Evolutionary conservation across 64 coral and sea anemone genomes (phyloP).

Genomic region (Porites lutea): DNA sequence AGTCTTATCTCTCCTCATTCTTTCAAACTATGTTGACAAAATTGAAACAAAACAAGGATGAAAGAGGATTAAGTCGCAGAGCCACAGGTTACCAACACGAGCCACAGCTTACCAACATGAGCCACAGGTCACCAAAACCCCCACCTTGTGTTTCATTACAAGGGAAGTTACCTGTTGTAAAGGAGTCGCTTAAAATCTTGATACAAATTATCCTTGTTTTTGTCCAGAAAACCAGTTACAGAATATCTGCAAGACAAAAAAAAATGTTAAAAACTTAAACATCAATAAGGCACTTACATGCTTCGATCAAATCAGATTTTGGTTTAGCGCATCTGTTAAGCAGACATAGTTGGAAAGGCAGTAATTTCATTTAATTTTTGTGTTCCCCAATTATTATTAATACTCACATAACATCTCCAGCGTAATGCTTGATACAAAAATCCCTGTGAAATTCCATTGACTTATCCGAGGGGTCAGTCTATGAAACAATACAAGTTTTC

Average conservation of each 20-base stretch:
- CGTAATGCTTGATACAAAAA: slow-evolving; percentile 95
- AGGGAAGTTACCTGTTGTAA: slow-evolving; percentile 78
- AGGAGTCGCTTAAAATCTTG: slow-evolving; percentile 98
- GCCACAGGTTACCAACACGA: no score
- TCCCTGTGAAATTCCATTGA: slow-evolving; percentile 83
- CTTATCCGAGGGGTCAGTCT: slow-evolving; percentile 93
- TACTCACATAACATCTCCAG: slow-evolving; percentile 99
- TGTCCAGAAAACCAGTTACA: slow-evolving; percentile 88
- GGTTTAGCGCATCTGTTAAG: background rate
- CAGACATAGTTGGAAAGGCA: no score
- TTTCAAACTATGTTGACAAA: no score
- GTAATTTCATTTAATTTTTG: background rate
- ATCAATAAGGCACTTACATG: background rate
- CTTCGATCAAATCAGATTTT: background rate
- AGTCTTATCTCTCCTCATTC: no score
- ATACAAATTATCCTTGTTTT: slow-evolving; percentile 95
- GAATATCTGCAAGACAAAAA: slow-evolving; percentile 71
- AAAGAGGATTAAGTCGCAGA: no score
- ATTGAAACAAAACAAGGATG: no score
- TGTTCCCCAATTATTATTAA: no score
- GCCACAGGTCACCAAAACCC: no score
- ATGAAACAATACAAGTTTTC: background rate
- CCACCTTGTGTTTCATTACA: no score
- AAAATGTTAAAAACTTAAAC: background rate
- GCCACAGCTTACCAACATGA: no score